These are phyloP conservation scores for Caerostris darwini DNA, from an alignment of 1,140 invertebrate species.

Conservation along the genomic window DNA sequence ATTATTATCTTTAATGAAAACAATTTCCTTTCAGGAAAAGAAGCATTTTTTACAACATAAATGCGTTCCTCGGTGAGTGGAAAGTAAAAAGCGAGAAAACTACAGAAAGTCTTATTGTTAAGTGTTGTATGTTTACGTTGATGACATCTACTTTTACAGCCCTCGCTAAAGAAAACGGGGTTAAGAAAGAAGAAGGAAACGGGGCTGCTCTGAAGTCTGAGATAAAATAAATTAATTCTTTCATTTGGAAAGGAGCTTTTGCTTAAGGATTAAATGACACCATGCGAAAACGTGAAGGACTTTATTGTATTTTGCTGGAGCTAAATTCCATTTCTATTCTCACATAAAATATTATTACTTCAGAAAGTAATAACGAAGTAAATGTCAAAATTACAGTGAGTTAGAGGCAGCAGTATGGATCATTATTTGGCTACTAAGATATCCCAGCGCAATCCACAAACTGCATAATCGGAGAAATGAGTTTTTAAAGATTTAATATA, in stretches of 20 bases:
- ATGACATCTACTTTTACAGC: conserved; percentile 52
- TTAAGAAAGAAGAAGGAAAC: background rate
- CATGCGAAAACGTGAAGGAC: background rate
- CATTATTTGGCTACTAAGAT: too few species aligned
- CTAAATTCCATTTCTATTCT: background rate
- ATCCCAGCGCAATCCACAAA: too few species aligned
- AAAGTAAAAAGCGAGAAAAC: background rate
- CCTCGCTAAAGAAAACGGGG: conserved; percentile 1
- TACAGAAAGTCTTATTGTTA: conserved; percentile 38
- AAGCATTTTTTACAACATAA: conserved; percentile 22
- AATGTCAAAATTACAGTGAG: too few species aligned
- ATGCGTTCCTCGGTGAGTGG: background rate
- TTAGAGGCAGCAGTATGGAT: too few species aligned
- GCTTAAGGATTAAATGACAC: background rate
- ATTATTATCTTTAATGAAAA: conserved; percentile 53
- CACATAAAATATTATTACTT: too few species aligned
- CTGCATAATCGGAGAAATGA: background rate
- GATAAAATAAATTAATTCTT: conserved; percentile 37
- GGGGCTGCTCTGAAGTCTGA: background rate
- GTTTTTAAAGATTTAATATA: background rate
- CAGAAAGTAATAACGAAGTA: too few species aligned
- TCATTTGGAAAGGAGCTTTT: background rate
- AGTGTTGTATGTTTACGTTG: conserved; percentile 55
- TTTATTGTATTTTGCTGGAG: background rate
- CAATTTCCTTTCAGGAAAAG: conserved; percentile 19